Conservation (phyloP, 2,888 invertebrate species). For the Drepana falcataria region DNA sequence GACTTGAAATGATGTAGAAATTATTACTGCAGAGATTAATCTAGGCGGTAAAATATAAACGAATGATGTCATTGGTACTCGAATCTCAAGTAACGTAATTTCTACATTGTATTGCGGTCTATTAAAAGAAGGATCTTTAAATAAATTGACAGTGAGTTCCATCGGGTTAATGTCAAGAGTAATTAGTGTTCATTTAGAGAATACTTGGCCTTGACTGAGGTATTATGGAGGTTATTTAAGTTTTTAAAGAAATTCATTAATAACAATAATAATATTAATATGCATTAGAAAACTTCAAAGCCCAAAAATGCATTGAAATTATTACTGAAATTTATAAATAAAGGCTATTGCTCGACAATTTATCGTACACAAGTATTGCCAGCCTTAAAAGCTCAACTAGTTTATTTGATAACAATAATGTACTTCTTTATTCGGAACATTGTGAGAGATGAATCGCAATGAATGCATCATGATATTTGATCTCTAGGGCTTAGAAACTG, state of each 20-base stretch:
- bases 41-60: too few relatives aligned
- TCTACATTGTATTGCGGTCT: slow-evolving; percentile 34
- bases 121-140: slow-evolving; percentile 28
- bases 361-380: too few relatives aligned
- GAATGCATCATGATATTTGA: slow-evolving; percentile 58
- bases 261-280: too few relatives aligned
- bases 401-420: slow-evolving; percentile 1
- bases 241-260: neutral
- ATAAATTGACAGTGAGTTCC: slow-evolving; percentile 40
- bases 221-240: neutral
- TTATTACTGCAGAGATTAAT: neutral
- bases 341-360: too few relatives aligned
- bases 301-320: too few relatives aligned
- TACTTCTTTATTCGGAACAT: slow-evolving; percentile 27
- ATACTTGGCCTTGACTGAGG: neutral
- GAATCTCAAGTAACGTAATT: slow-evolving; percentile 10
- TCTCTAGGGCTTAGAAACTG: slow-evolving; percentile 77
- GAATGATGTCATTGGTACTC: too few relatives aligned
- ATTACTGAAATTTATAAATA: too few relatives aligned
- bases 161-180: slow-evolving; percentile 30
- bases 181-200: slow-evolving; percentile 7
- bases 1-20: slow-evolving; percentile 24
- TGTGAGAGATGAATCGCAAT: slow-evolving; percentile 12
- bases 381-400: neutral
- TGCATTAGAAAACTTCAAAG: too few relatives aligned